Conservation (phyloP, 2,888 invertebrate genomes). For the Agrochola lychnidis region DNA sequence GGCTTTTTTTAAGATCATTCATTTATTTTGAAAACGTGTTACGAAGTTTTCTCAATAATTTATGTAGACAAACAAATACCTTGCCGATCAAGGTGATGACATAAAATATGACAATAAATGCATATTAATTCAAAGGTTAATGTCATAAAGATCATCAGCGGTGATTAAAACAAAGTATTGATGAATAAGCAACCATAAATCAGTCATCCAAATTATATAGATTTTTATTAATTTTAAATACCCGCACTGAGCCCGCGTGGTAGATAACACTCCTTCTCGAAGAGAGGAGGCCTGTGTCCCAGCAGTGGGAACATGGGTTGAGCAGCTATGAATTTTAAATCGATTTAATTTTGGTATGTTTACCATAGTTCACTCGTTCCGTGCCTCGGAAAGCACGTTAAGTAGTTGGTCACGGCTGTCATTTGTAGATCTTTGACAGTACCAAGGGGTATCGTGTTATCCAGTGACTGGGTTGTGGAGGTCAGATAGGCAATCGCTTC, state of each 20-base stretch:
- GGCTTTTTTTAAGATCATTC: background rate
- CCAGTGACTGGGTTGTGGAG: too few relatives aligned
- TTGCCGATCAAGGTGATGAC: background rate
- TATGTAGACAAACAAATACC: background rate
- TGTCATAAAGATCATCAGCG: constrained; percentile 24
- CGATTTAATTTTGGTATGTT: background rate
- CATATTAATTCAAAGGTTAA: constrained; percentile 15
- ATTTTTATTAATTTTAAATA: constrained; percentile 10
- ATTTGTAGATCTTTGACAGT: background rate
- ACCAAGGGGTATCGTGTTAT: too few relatives aligned
- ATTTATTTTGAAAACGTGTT: background rate
- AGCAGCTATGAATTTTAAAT: too few relatives aligned
- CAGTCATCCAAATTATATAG: background rate
- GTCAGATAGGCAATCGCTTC: too few relatives aligned
- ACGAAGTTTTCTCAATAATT: background rate
- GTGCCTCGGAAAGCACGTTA: background rate
- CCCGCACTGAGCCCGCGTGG: too few relatives aligned
- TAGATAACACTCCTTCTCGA: too few relatives aligned
- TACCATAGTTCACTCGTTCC: background rate
- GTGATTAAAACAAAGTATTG: constrained; percentile 18
- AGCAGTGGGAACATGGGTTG: too few relatives aligned
- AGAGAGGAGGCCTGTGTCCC: too few relatives aligned
- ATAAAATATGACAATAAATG: too few relatives aligned
- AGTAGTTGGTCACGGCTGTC: too few relatives aligned
- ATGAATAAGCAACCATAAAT: constrained; percentile 28